These are phyloP conservation scores for Monomorium pharaonis DNA, from an alignment of 1,140 invertebrate species.

Conservation along the genomic window DNA sequence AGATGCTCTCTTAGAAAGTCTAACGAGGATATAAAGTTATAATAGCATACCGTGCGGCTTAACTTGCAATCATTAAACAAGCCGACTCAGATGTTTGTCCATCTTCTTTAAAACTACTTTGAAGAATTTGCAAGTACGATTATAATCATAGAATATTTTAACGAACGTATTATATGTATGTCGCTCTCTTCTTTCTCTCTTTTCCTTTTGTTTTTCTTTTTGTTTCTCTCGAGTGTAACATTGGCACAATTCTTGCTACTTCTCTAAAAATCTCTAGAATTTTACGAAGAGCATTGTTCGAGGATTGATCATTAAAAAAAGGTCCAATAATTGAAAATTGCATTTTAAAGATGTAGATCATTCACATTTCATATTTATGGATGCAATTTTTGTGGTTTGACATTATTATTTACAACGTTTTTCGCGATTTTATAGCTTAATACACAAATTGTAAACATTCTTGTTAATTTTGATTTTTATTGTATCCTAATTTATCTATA, in stretches of 20 bases:
- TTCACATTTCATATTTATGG: not conserved
- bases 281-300: not conserved
- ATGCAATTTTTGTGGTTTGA: not conserved
- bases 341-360: not conserved
- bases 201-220: not conserved
- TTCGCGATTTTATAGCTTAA: not conserved
- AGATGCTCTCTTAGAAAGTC: slow-evolving; percentile 54
- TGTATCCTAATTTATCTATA: not conserved
- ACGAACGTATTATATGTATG: not conserved
- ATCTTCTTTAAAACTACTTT: slow-evolving; percentile 21
- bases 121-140: slow-evolving; percentile 18
- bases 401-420: not conserved
- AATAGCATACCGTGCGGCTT: slow-evolving; percentile 64
- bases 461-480: not conserved
- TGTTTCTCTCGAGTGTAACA: not conserved
- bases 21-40: slow-evolving; percentile 71
- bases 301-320: not conserved
- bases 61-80: slow-evolving; percentile 68
- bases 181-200: not conserved
- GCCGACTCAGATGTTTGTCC: slow-evolving; percentile 47
- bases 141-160: slow-evolving; percentile 35
- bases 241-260: not conserved
- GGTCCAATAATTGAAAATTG: not conserved
- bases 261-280: not conserved
- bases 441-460: not conserved